A percentile compares a stretch with the other conserved stretches of the same genome.
Evolutionary conservation across 2,888 invertebrate species (phyloP).

Genomic region (Ptilodon capucinus): DNA sequence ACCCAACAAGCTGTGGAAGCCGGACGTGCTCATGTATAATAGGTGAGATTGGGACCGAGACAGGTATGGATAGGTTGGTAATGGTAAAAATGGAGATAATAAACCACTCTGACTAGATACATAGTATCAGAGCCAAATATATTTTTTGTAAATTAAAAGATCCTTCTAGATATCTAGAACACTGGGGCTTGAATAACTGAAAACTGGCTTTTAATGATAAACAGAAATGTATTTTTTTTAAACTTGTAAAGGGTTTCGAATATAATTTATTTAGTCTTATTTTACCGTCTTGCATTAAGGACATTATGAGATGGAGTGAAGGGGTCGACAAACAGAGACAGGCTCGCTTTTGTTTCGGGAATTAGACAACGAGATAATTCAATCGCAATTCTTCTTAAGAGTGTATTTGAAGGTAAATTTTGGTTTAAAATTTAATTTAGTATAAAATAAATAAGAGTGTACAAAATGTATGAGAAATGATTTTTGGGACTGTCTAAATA

Average conservation of each 20-base stretch:
- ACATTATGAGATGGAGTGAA: slow-evolving; percentile 9
- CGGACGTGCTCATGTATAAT: slow-evolving; percentile 99
- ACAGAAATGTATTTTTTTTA: background rate
- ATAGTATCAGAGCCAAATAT: too few species aligned
- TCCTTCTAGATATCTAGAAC: too few species aligned
- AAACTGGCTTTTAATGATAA: too few species aligned
- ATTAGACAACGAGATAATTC: slow-evolving; percentile 14
- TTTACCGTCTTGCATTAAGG: background rate
- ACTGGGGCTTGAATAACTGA: too few species aligned
- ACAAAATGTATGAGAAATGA: background rate
- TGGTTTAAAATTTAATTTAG: background rate
- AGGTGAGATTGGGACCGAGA: slow-evolving; percentile 84
- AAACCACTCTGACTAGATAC: too few species aligned
- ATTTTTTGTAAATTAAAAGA: too few species aligned
- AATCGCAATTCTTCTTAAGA: background rate
- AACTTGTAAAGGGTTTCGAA: background rate
- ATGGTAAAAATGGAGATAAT: background rate
- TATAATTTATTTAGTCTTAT: background rate
- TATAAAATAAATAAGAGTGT: background rate
- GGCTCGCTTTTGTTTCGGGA: slow-evolving; percentile 7
- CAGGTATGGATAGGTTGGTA: slow-evolving; percentile 7
- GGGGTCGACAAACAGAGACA: slow-evolving; percentile 8
- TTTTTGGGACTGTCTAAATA: too few species aligned
- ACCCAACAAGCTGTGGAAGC: slow-evolving; percentile 98
- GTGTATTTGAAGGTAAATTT: slow-evolving; percentile 7